phyloP scores from a whole-genome alignment of 2,888 invertebrate species.

The Trichopoda pennipes region DNA sequence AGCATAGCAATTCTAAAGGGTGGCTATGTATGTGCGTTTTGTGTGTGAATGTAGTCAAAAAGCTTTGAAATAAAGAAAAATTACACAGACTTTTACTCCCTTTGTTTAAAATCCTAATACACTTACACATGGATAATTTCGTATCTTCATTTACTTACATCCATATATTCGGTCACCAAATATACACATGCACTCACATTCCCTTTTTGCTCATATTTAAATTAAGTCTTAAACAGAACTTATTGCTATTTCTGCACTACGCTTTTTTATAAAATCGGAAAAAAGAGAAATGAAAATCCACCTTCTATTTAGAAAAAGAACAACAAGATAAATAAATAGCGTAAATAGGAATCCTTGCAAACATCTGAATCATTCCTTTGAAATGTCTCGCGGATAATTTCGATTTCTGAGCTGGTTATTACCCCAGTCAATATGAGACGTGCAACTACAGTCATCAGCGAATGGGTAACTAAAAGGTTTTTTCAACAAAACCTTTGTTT shows the following conservation, averaged over 20 bases:
- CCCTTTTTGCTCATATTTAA: constrained; percentile 60
- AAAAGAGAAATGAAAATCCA: background rate
- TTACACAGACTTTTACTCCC: constrained; percentile 44
- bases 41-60: constrained; percentile 3
- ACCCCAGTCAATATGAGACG: no score
- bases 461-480: no score
- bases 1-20: background rate
- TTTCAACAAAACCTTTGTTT: no score
- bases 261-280: constrained; percentile 36
- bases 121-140: constrained; percentile 23
- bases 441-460: no score
- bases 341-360: no score
- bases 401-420: no score
- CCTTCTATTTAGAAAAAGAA: background rate
- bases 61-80: constrained; percentile 2
- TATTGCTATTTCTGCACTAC: constrained; percentile 70
- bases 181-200: constrained; percentile 10
- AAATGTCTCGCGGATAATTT: no score
- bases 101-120: constrained; percentile 54
- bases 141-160: constrained; percentile 53
- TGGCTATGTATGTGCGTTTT: background rate
- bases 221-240: constrained; percentile 69
- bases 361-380: no score
- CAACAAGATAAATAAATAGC: background rate
- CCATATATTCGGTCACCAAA: constrained; percentile 5